These are phyloP conservation scores for Phyllopteryx taeniolatus DNA, from an alignment of 2,113 vertebrate species.

Conservation along the genomic window DNA sequence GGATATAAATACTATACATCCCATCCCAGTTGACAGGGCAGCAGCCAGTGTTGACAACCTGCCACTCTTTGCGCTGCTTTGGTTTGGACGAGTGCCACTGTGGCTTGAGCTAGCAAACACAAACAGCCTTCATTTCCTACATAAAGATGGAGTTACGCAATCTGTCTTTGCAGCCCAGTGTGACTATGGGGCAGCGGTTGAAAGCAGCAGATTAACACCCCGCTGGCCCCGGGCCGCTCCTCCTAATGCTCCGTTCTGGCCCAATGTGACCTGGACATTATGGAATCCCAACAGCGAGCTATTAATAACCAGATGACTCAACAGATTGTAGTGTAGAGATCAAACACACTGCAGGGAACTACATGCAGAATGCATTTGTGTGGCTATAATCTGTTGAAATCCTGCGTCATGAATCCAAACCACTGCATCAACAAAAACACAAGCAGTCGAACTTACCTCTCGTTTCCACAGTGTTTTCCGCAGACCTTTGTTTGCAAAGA, in stretches of 20 bases:
- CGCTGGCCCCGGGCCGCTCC: constrained; percentile 52
- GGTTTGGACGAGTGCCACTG: constrained; percentile 17
- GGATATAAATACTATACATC: constrained; percentile 51
- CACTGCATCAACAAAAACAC: constrained; percentile 1
- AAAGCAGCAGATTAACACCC: constrained; percentile 62
- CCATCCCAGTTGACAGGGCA: constrained; percentile 42
- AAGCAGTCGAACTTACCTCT: constrained; percentile 45
- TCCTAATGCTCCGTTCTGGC: constrained; percentile 44
- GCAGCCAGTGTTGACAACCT: constrained; percentile 40
- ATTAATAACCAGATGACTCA: constrained; percentile 52
- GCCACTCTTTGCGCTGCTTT: constrained; percentile 41
- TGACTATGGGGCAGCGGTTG: constrained; percentile 58
- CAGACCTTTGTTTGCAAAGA: constrained; percentile 8
- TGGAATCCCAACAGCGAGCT: constrained; percentile 42
- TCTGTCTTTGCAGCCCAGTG: constrained; percentile 47
- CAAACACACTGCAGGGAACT: constrained; percentile 4
- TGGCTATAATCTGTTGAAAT: neutral
- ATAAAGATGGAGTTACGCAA: constrained; percentile 66
- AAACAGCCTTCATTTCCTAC: constrained; percentile 41
- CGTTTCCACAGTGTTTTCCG: neutral
- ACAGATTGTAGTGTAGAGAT: constrained; percentile 30
- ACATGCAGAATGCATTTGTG: neutral
- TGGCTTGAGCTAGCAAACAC: constrained; percentile 26
- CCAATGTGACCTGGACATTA: constrained; percentile 52
- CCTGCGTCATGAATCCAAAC: constrained; percentile 4